Evolutionary conservation across 1,140 invertebrate genomes (phyloP).

Genomic region (Leptinotarsa texana): DNA sequence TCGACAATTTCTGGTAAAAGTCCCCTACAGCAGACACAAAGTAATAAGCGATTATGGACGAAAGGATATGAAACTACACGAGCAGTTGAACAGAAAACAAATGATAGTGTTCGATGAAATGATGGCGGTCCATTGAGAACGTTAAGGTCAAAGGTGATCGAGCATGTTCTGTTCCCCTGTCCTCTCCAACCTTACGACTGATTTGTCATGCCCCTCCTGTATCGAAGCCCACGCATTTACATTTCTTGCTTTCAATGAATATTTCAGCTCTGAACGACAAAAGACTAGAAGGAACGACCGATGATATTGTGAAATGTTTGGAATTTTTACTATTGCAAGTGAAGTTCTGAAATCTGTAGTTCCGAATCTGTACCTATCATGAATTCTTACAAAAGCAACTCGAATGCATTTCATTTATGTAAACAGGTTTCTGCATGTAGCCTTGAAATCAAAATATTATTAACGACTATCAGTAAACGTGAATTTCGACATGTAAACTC

Average conservation of each 20-base stretch:
- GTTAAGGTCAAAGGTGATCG: slow-evolving; percentile 46
- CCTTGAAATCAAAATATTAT: too few species aligned
- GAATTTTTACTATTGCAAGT: too few species aligned
- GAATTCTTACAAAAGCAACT: too few species aligned
- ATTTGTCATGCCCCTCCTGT: slow-evolving; percentile 50
- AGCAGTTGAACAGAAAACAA: slow-evolving; percentile 35
- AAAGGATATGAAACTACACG: slow-evolving; percentile 2
- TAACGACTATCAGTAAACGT: too few species aligned
- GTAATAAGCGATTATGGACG: slow-evolving; percentile 5
- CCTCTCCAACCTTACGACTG: slow-evolving; percentile 37
- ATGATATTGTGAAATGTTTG: too few species aligned
- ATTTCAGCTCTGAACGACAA: background rate
- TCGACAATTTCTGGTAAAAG: background rate
- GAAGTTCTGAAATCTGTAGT: too few species aligned
- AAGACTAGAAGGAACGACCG: background rate
- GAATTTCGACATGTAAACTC: too few species aligned
- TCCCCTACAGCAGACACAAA: background rate
- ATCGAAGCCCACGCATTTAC: slow-evolving; percentile 41
- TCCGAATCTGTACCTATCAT: too few species aligned
- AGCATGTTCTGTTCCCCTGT: slow-evolving; percentile 43
- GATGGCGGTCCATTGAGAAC: slow-evolving; percentile 49
- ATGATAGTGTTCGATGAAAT: slow-evolving; percentile 48
- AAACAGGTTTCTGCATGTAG: too few species aligned
- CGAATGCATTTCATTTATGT: too few species aligned
- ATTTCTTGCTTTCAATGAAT: slow-evolving; percentile 19